A percentile compares a stretch with the other conserved stretches of the same genome.
Conservation (phyloP, 2,888 invertebrate genomes). For the Drosophila emarginata region DNA sequence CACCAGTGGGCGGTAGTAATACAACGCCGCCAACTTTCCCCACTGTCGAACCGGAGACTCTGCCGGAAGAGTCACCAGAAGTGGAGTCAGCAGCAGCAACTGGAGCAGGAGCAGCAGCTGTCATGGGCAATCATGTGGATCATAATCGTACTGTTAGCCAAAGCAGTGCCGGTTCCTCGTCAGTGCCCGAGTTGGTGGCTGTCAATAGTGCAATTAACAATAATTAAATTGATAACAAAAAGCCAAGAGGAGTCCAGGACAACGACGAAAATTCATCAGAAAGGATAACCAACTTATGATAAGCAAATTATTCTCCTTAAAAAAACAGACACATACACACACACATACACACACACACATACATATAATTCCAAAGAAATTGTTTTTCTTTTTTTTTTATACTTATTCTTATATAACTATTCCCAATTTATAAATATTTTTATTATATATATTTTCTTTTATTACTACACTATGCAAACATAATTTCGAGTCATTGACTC, state of each 20-base stretch:
- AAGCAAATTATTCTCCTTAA: slow-evolving; percentile 14
- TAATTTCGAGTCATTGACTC: neutral
- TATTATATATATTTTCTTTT: slow-evolving; percentile 19
- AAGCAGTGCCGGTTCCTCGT: slow-evolving; percentile 81
- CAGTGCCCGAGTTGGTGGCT: slow-evolving; percentile 75
- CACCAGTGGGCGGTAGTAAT: slow-evolving; percentile 83
- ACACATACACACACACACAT: slow-evolving; percentile 36
- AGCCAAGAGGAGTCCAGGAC: slow-evolving; percentile 20
- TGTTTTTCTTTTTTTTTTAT: slow-evolving; percentile 29
- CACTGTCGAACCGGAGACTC: slow-evolving; percentile 54
- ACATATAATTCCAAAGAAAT: slow-evolving; percentile 63
- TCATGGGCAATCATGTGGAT: slow-evolving; percentile 81
- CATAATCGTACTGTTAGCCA: slow-evolving; percentile 88
- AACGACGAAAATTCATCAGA: slow-evolving; percentile 29
- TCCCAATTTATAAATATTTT: slow-evolving; percentile 26
- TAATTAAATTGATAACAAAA: slow-evolving; percentile 46
- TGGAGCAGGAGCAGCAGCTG: slow-evolving; percentile 60
- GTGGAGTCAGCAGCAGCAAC: slow-evolving; percentile 84
- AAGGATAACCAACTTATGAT: slow-evolving; percentile 5
- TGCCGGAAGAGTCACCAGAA: slow-evolving; percentile 82
- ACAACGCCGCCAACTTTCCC: slow-evolving; percentile 82
- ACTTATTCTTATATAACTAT: slow-evolving; percentile 25
- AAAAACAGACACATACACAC: slow-evolving; percentile 3
- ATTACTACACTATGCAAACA: slow-evolving; percentile 23
- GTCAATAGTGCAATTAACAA: slow-evolving; percentile 70